Evolutionary conservation across 2,888 invertebrate genomes (phyloP), one percentile per base, ranked within the genome.

Genomic region (Plebejus anna): DNA sequence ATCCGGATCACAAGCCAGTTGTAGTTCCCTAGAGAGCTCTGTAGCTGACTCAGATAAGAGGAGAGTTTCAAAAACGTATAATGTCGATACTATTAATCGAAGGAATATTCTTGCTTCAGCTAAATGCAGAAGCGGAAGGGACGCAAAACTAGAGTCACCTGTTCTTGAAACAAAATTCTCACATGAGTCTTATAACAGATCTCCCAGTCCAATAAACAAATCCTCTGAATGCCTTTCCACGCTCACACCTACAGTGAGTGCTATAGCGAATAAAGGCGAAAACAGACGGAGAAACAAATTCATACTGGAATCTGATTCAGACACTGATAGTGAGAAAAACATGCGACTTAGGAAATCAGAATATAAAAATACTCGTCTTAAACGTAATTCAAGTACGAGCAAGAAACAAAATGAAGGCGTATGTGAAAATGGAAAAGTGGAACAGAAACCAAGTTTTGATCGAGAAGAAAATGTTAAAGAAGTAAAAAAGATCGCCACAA

Each of bases 41-140:
- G 95, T 95, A 81, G 94, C 95, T 79, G 95, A 95, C 84, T 95
- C 95, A 83, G 94, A 95, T 81, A 95, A 94, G 89, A 95, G 92
- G 82, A 94, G 97, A 81, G 95, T 97, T 81, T 93, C 97, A 76
- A 98, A 97, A 89, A 95, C 96, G 0, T 96, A 96, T 82, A 97
- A 97, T 83, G 96, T 97, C 70, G 97, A 97, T 87, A 97, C 97
- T 1, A 96, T 97, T 80, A 98, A 97, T 87, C 95, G 98, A 76
- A 97, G 97, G 88, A 98, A 97, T 86, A 97, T 98, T 81, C 92
- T 98, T 76, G 97, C 97, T 36, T 97, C 97, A 75, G 97, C 98
- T 0, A 96, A 97, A 89, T 97, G 97, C 86, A 95, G 97, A 83
- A 97, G 97, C 86, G 98, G 97, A 7, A 95, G 96, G 82, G 97